These are phyloP conservation scores for Notamacropus eugenii DNA, from an alignment of 2,797 vertebrate genomes.

Conservation along the genomic window DNA sequence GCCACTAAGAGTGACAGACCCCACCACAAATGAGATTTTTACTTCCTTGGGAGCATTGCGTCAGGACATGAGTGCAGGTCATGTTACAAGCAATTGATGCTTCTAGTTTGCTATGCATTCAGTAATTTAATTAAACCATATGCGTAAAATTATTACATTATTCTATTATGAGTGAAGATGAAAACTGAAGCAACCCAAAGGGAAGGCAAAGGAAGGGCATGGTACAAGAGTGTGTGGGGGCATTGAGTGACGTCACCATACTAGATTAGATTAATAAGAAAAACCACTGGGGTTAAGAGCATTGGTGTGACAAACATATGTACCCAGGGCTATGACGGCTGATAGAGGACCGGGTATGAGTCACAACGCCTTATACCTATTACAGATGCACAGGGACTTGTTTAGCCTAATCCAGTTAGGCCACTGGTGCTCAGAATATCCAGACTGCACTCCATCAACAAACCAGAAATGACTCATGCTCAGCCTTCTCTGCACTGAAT, in stretches of 20 bases:
- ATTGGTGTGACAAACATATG: not conserved
- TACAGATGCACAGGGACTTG: not conserved
- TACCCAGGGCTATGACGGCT: not conserved
- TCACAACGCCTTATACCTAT: not conserved
- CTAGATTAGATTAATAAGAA: not conserved
- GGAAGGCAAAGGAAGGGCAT: not conserved
- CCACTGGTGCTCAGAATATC: not conserved
- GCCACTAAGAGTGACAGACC: not conserved
- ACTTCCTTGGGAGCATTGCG: not conserved
- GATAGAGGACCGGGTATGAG: not conserved
- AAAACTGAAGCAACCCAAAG: not conserved
- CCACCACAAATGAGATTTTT: not conserved
- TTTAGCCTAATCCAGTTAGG: not conserved
- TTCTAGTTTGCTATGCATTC: not conserved
- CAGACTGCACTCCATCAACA: not conserved
- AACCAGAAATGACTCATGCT: slow-evolving; percentile 28
- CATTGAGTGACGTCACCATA: not conserved
- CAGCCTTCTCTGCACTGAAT: not conserved
- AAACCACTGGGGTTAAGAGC: not conserved
- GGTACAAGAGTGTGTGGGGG: not conserved
- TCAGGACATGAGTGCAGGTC: not conserved
- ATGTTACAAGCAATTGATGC: not conserved
- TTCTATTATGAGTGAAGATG: not conserved
- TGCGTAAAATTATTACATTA: not conserved
- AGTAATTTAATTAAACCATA: not conserved